Base-by-base conservation (phyloP, 2,113 vertebrate genomes). In the Amia ocellicauda region DNA sequence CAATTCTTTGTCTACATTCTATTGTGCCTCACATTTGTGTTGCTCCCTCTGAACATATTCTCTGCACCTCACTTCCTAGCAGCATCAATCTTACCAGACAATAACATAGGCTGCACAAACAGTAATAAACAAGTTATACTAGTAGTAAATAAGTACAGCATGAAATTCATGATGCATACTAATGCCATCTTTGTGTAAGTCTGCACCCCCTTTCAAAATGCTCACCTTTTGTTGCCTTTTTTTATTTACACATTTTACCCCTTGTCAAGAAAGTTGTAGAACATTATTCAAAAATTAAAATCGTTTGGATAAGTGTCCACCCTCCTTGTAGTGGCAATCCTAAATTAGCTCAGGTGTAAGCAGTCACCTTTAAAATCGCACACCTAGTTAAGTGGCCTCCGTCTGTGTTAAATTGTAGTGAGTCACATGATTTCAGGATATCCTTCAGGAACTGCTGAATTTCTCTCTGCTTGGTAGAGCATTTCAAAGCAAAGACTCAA, bases 51-150 rank as follows among this genome's bases (percentile, higher is more conserved):
- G 72, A 42, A 27, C 49, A 36, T 17, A 62, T 31, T 57, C 42
- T 63, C 4, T 36, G 19, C 51, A n/a, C 16, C 26, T 13, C 26
- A 41, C 26, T 58, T 49, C 29, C 60, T 72, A 71, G 58, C 66
- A 72, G 62, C 60, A 53, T 78, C 60, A 71, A 42, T 65, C 52
- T 67, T 17, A 9, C 59, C 70, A 68, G 64, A 78, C 27, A 68
- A 58, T 58, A 70, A 60, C 69, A 26, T 42, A 60, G 63, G 54
- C 64, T 49, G 31, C 63, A 72, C 64, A 55, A 26, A 63, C 47
- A 70, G 40, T 60, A 54, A 31, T 62, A 49, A 66, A 45, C 45
- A 45, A 68, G 53, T 57, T 58, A n/a, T n/a, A n/a, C n/a, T n/a
- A n/a, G n/a, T 17, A 54, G 42, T 23, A 47, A 55, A 4, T 2